phyloP scores from a whole-genome alignment of 2,113 vertebrate genomes.

The Scomber scombrus region DNA sequence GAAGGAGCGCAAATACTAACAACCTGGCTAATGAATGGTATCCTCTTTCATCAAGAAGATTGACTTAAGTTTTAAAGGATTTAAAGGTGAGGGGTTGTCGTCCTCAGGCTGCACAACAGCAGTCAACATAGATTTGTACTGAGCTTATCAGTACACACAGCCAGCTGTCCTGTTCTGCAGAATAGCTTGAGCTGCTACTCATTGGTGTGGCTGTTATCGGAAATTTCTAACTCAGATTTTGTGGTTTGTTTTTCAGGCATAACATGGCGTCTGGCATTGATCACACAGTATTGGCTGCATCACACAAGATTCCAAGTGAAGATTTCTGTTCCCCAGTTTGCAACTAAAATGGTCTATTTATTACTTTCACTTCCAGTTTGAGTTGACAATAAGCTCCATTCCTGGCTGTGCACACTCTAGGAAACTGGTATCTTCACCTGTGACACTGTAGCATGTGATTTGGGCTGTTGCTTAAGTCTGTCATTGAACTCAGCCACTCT shows the following conservation, averaged over 20 bases:
- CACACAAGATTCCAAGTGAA: slow-evolving; percentile 51
- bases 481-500: slow-evolving; percentile 5
- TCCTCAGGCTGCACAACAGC: not conserved
- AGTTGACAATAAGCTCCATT: slow-evolving; percentile 29
- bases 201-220: not conserved
- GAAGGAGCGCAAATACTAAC: slow-evolving; percentile 19
- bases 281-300: slow-evolving; percentile 54
- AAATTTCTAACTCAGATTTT: slow-evolving; percentile 27
- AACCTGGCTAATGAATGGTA: slow-evolving; percentile 31
- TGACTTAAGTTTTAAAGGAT: slow-evolving; percentile 54
- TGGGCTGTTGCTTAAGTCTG: slow-evolving; percentile 1
- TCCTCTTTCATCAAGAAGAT: slow-evolving; percentile 50
- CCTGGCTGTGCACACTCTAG: not conserved
- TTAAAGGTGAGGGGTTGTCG: slow-evolving; percentile 48
- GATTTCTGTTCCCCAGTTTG: slow-evolving; percentile 25
- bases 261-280: slow-evolving; percentile 61
- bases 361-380: slow-evolving; percentile 30
- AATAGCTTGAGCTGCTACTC: slow-evolving; percentile 22
- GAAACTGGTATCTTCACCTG: not conserved
- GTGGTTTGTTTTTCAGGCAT: slow-evolving; percentile 49
- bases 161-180: slow-evolving; percentile 30
- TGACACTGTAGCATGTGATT: slow-evolving; percentile 6
- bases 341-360: slow-evolving; percentile 38
- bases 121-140: slow-evolving; percentile 49
- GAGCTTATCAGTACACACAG: slow-evolving; percentile 38